Conservation (phyloP, 2,888 invertebrate species). For the Koerneria pararmatus region DNA sequence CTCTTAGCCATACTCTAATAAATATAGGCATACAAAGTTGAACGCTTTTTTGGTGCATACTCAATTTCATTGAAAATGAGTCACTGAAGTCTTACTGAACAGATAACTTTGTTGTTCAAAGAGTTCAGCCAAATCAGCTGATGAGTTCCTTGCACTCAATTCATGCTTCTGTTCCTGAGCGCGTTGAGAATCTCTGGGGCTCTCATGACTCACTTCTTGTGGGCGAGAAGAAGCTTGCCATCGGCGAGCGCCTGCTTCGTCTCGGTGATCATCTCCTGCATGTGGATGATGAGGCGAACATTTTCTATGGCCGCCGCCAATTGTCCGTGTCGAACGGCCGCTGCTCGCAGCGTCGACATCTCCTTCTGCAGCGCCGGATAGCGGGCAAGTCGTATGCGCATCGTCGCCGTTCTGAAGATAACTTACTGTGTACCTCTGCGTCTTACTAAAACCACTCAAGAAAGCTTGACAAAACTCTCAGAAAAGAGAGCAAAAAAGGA, state of each 20-base stretch:
- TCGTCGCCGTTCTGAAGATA: conserved; percentile 71
- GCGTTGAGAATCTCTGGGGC: neutral
- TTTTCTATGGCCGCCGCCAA: conserved; percentile 97
- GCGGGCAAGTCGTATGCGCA: conserved; percentile 73
- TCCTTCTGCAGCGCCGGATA: conserved; percentile 78
- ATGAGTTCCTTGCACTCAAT: neutral
- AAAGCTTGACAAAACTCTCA: no score
- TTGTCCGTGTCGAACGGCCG: conserved; percentile 80
- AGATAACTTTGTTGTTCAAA: no score
- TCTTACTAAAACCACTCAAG: no score
- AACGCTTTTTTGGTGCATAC: no score
- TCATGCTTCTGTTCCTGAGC: neutral
- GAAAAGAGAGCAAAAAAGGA: no score
- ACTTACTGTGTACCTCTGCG: neutral
- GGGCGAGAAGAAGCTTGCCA: conserved; percentile 87
- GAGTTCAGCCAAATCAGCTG: no score
- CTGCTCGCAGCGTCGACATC: conserved; percentile 73
- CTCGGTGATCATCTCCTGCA: conserved; percentile 89
- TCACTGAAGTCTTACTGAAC: no score
- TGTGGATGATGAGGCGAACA: conserved; percentile 79
- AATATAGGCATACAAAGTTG: no score
- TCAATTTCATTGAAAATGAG: no score
- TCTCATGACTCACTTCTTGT: conserved; percentile 70
- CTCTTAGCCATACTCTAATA: no score
- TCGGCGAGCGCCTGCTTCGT: conserved; percentile 89